A percentile compares a stretch with the other conserved stretches of the same genome.
Evolutionary conservation across 1,140 invertebrate genomes (phyloP).

Genomic region (Chironomus striatipennis): DNA sequence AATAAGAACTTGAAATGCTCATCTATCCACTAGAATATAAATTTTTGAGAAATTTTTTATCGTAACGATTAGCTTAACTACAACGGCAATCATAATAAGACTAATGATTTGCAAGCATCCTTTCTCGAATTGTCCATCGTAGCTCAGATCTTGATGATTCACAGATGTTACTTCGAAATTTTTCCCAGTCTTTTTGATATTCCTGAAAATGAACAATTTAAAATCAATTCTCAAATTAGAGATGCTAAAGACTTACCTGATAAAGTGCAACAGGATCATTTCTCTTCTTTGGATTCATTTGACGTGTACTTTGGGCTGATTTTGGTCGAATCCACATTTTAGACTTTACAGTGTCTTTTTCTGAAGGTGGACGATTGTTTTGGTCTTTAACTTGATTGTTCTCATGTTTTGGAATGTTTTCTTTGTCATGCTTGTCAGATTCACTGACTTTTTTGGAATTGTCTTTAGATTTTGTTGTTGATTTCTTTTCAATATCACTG

Average conservation of each 20-base stretch:
- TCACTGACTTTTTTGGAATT: background rate
- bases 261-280: slow-evolving; percentile 64
- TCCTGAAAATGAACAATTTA: slow-evolving; percentile 39
- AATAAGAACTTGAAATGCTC: no score
- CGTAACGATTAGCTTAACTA: no score
- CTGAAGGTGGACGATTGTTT: background rate
- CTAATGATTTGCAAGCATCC: slow-evolving; percentile 40
- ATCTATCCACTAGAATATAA: no score
- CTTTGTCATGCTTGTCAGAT: background rate
- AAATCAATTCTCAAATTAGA: no score
- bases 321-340: slow-evolving; percentile 17
- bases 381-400: background rate
- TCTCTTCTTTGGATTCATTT: slow-evolving; percentile 37
- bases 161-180: slow-evolving; percentile 54
- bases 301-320: background rate
- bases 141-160: slow-evolving; percentile 41
- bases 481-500: background rate
- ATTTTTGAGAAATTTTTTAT: no score
- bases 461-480: background rate
- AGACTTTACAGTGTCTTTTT: background rate
- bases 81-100: no score
- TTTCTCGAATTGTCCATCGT: slow-evolving; percentile 52
- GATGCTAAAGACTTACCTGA: slow-evolving; percentile 30
- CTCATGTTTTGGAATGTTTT: background rate
- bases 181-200: slow-evolving; percentile 63